Percentiles rank a stretch among this genome's conserved stretches.
These are phyloP conservation scores for Hemitrygon akajei DNA, from an alignment of 2,797 vertebrate genomes.

Conservation along the genomic window DNA sequence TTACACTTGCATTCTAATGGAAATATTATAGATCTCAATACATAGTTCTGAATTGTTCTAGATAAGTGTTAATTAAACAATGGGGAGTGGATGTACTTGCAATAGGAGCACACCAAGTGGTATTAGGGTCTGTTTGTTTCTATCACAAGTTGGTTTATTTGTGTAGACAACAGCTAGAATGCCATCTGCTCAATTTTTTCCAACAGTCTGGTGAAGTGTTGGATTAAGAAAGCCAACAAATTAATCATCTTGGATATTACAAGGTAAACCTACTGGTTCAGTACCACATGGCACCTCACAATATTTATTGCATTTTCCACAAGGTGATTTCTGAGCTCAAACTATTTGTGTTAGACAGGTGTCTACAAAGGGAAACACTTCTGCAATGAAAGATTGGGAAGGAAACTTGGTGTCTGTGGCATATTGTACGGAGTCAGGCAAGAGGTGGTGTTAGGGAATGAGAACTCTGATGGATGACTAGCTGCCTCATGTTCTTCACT, in stretches of 20 bases:
- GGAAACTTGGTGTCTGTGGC: background rate
- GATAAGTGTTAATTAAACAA: conserved; percentile 31
- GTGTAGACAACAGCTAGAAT: conserved; percentile 4
- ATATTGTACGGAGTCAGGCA: background rate
- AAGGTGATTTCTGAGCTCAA: conserved; percentile 43
- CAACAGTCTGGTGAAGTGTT: conserved; percentile 28
- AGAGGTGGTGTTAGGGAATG: background rate
- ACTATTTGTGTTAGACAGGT: background rate
- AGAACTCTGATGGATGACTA: background rate
- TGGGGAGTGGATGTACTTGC: conserved; percentile 20
- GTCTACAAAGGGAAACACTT: background rate
- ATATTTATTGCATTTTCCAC: conserved; percentile 32
- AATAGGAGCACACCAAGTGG: conserved; percentile 11
- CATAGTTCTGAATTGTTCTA: background rate
- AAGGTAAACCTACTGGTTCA: background rate
- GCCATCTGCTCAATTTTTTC: background rate
- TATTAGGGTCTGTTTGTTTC: background rate
- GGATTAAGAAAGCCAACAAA: conserved; percentile 11
- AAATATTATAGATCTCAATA: conserved; percentile 12
- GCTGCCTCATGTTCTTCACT: background rate
- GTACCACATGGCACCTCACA: background rate
- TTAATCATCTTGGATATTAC: conserved; percentile 28
- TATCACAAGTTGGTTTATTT: conserved; percentile 31
- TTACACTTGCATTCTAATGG: background rate
- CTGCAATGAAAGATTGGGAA: background rate